Evolutionary conservation across 64 coral and sea anemone species (phyloP).

Genomic region (Stichodactyla helianthus): DNA sequence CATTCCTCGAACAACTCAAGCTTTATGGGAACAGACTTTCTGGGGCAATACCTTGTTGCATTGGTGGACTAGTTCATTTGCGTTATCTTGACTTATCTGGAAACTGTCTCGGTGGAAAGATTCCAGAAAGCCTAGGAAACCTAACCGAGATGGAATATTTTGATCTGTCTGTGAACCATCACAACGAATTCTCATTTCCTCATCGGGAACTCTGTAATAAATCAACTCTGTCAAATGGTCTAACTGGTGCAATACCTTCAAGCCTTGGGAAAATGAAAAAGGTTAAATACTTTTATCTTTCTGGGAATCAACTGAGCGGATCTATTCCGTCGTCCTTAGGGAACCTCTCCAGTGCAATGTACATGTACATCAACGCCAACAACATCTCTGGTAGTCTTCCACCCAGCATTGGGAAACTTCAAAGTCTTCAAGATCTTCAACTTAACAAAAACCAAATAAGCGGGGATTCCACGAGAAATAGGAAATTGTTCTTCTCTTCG

Average conservation of each 20-base stretch:
- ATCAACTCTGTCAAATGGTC: background rate
- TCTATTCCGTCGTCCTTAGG: background rate
- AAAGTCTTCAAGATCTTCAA: slow-evolving; percentile 1
- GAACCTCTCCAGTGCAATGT: background rate
- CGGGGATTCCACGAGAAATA: background rate
- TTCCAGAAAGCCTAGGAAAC: slow-evolving; percentile 2
- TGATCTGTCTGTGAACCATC: slow-evolving; percentile 3
- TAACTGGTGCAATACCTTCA: background rate
- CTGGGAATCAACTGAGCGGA: background rate
- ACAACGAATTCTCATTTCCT: background rate
- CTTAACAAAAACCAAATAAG: background rate
- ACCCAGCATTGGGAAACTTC: background rate
- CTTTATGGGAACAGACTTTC: background rate
- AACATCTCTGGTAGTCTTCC: background rate
- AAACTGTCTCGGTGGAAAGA: background rate
- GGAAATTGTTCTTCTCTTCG: background rate
- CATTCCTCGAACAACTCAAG: background rate
- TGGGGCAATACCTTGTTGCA: background rate
- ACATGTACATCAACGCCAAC: background rate
- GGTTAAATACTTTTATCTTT: slow-evolving; percentile 4
- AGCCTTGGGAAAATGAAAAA: background rate
- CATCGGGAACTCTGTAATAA: background rate
- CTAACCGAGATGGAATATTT: slow-evolving; percentile 2
- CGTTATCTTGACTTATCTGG: background rate
- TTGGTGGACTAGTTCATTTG: background rate